Evolutionary conservation across 2,888 invertebrate species (phyloP).

Genomic region (Microplitis manilae): DNA sequence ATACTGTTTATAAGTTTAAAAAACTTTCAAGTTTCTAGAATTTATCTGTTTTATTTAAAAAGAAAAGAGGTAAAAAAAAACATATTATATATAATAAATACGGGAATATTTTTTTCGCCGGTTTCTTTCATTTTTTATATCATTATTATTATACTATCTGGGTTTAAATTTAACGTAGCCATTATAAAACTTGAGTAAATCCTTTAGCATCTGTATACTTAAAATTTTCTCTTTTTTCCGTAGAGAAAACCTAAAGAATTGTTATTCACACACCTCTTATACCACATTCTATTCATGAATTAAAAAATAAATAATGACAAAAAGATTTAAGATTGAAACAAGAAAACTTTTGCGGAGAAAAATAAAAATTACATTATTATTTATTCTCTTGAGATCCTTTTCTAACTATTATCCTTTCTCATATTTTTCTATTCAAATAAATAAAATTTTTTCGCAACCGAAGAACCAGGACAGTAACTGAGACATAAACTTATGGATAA

Average conservation of each 20-base stretch:
- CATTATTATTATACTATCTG: not conserved
- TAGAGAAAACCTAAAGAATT: conserved; percentile 1
- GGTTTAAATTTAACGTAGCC: conserved; percentile 3
- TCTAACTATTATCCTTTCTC: conserved; percentile 22
- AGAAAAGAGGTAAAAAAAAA: not conserved
- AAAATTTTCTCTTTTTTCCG: conserved; percentile 5
- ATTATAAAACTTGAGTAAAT: conserved; percentile 7
- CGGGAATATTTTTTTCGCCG: not conserved
- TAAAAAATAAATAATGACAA: conserved; percentile 49
- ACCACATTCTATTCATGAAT: conserved; percentile 47
- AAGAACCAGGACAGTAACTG: conserved; percentile 1
- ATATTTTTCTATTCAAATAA: not conserved
- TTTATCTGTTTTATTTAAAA: not conserved
- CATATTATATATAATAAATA: not conserved
- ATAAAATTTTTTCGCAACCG: conserved; percentile 11
- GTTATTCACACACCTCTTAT: conserved; percentile 19
- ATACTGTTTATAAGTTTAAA: not conserved
- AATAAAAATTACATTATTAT: not conserved
- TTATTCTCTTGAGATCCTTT: conserved; percentile 47
- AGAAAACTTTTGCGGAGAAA: not conserved
- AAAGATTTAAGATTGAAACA: not conserved
- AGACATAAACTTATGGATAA: not conserved
- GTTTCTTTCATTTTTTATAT: not conserved
- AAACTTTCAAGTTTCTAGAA: not conserved
- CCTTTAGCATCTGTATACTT: not conserved